phyloP scores from a whole-genome alignment of 2,888 invertebrate species.

The Drosophila anomalipes region DNA sequence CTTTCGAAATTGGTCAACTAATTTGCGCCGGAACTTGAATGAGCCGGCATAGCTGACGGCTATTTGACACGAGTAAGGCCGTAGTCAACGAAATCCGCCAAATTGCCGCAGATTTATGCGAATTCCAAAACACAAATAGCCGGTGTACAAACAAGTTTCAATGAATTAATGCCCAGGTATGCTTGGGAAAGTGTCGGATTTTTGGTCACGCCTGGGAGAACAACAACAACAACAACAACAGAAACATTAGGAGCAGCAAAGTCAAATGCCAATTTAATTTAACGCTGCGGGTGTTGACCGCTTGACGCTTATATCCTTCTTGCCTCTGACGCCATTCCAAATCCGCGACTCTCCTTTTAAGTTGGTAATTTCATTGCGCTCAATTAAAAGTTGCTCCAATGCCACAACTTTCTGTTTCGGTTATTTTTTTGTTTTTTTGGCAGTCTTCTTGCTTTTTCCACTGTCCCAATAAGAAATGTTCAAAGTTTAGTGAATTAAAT shows the following conservation, averaged over 20 bases:
- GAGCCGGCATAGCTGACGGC: slow-evolving; percentile 30
- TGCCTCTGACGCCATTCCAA: background rate
- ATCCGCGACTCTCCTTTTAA: slow-evolving; percentile 19
- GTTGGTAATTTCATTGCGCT: slow-evolving; percentile 62
- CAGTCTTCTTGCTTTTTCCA: background rate
- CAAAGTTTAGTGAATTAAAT: slow-evolving; percentile 76
- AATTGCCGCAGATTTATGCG: slow-evolving; percentile 62
- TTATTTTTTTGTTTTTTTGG: background rate
- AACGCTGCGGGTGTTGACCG: slow-evolving; percentile 59
- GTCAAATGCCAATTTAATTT: slow-evolving; percentile 73
- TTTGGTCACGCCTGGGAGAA: slow-evolving; percentile 27
- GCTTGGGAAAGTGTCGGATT: slow-evolving; percentile 52
- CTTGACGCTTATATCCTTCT: slow-evolving; percentile 40
- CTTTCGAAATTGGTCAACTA: slow-evolving; percentile 26
- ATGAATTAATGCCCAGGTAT: slow-evolving; percentile 67
- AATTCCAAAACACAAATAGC: slow-evolving; percentile 42
- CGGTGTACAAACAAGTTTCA: slow-evolving; percentile 45
- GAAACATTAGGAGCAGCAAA: slow-evolving; percentile 31
- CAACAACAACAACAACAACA: slow-evolving; percentile 5
- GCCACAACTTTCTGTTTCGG: slow-evolving; percentile 38
- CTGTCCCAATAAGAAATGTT: slow-evolving; percentile 63
- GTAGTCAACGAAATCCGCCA: slow-evolving; percentile 46
- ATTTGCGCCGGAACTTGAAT: slow-evolving; percentile 44
- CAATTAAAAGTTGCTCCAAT: slow-evolving; percentile 66
- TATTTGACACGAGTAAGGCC: slow-evolving; percentile 25